Evolutionary conservation across 1,140 invertebrate species (phyloP).

Genomic region (Vanessa atalanta): DNA sequence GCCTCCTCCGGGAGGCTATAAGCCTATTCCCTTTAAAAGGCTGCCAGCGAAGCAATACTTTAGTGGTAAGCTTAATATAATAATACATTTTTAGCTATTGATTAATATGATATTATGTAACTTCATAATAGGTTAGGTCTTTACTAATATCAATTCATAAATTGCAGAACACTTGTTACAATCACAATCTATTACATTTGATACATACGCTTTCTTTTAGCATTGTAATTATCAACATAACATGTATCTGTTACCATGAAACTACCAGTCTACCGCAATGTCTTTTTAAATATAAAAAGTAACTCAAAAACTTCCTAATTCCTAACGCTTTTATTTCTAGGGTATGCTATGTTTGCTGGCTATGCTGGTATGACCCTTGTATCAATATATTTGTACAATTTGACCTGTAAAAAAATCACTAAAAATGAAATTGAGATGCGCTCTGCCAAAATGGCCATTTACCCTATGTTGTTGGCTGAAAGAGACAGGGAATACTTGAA

Average conservation of each 20-base stretch:
- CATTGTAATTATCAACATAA: no score
- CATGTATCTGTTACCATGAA: no score
- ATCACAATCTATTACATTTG: background rate
- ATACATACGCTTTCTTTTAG: background rate
- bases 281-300: no score
- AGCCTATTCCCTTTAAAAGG: constrained; percentile 86
- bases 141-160: background rate
- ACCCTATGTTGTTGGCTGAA: constrained; percentile 90
- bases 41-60: constrained; percentile 86
- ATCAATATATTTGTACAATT: constrained; percentile 82
- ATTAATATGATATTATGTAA: constrained; percentile 61
- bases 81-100: background rate
- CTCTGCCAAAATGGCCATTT: constrained; percentile 87
- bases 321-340: constrained; percentile 63
- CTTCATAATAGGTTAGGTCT: constrained; percentile 55
- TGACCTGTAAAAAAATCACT: constrained; percentile 79
- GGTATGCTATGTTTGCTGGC: constrained; percentile 81
- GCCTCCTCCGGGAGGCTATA: constrained; percentile 92
- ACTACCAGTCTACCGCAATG: no score
- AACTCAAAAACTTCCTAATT: background rate
- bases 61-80: constrained; percentile 80
- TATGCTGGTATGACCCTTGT: constrained; percentile 83
- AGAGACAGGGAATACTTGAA: constrained; percentile 91
- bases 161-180: background rate
- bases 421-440: constrained; percentile 86